A percentile compares a stretch with the other conserved stretches of the same genome.
Conservation (phyloP, 1,140 invertebrate genomes). For the Drosophila chauvacae region DNA sequence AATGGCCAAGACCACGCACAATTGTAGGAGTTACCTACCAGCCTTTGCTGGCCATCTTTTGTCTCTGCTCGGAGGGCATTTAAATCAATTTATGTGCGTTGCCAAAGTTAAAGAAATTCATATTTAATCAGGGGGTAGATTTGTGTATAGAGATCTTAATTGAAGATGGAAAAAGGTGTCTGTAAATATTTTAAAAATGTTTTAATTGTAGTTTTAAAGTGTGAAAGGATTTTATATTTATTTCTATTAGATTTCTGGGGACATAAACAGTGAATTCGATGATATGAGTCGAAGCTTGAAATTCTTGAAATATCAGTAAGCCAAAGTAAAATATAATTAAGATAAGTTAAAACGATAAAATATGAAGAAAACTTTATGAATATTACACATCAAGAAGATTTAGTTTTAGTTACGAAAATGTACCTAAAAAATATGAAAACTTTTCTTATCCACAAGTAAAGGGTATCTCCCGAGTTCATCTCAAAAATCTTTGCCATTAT, state of each 20-base stretch:
- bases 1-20: slow-evolving; percentile 65
- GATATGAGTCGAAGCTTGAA: not conserved
- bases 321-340: not conserved
- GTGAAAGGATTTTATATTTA: not conserved
- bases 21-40: slow-evolving; percentile 59
- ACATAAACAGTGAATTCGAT: not conserved
- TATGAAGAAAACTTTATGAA: not conserved
- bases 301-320: not conserved
- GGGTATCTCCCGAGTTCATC: slow-evolving; percentile 11
- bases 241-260: not conserved
- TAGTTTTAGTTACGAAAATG: too few species aligned
- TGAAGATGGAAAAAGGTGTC: too few species aligned
- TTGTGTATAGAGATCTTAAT: not conserved
- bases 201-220: fast-evolving
- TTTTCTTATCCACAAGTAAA: not conserved
- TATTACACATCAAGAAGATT: too few species aligned
- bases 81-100: slow-evolving; percentile 54
- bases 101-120: not conserved
- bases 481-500: slow-evolving; percentile 1
- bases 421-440: not conserved
- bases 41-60: slow-evolving; percentile 14
- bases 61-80: slow-evolving; percentile 29
- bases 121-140: slow-evolving; percentile 10
- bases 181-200: not conserved
- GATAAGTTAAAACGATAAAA: not conserved